A percentile compares a stretch with the other conserved stretches of the same genome.
Conservation (phyloP, 2,797 vertebrate species). For the Balearica regulorum region DNA sequence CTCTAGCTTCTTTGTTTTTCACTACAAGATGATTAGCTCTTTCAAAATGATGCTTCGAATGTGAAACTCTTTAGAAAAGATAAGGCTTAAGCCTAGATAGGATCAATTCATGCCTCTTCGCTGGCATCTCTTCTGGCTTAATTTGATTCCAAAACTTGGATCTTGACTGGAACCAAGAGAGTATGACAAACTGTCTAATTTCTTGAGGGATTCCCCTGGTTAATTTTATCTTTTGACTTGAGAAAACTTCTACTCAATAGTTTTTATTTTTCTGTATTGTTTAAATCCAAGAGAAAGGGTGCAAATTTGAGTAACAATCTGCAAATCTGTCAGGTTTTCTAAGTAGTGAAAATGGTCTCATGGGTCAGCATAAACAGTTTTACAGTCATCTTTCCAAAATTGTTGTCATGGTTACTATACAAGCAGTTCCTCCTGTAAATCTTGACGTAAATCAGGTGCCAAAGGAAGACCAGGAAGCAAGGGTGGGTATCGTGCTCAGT, state of each 20-base stretch:
- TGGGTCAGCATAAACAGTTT: not conserved
- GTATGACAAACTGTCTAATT: not conserved
- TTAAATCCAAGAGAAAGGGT: not conserved
- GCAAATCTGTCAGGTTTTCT: not conserved
- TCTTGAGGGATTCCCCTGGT: not conserved
- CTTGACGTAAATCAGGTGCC: not conserved
- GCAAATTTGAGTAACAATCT: not conserved
- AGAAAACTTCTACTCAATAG: not conserved
- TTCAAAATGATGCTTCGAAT: not conserved
- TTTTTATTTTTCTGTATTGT: not conserved
- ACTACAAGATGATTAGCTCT: not conserved
- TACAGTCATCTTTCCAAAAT: not conserved
- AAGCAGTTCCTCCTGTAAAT: not conserved
- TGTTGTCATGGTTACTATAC: not conserved
- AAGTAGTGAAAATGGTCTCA: not conserved
- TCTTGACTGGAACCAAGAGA: not conserved
- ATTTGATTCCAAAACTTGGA: not conserved
- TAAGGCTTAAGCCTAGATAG: not conserved
- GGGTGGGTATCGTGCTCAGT: accelerated
- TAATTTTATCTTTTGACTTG: not conserved
- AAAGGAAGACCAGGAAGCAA: not conserved
- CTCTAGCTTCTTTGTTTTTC: not conserved
- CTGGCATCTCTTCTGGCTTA: not conserved
- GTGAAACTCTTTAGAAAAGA: not conserved
- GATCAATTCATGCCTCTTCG: not conserved